Evolutionary conservation across 1,140 invertebrate species (phyloP), one percentile per base, ranked within the genome.

Genomic region (Anagrus nilaparvatae): DNA sequence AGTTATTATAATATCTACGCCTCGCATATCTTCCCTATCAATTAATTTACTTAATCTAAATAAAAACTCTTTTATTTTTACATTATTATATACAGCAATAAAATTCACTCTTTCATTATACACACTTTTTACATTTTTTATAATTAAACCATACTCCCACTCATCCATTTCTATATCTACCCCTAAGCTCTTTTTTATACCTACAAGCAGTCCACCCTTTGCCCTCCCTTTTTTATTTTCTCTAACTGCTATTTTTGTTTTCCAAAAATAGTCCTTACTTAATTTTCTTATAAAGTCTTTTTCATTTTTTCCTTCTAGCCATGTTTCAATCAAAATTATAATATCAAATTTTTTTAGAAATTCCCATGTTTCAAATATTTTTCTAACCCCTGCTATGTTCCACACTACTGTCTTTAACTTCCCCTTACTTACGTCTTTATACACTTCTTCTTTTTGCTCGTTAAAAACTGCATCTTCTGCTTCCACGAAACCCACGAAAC

Each of bases 241-340:
- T 24, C 40, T 45, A 20, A 9, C 14, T 6, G 40, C 43, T 17
- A 13, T 14, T 39, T 45, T 49, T 13, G 9, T 32, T n/a, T 23
- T 13, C 39, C 40, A 45, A 13, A n/a, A 18, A 28, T 23, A 49
- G 9, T 40, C 37, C 10, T 13, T 40, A 24, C 30, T 30, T 3
- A 46, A 12, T 16, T 37, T 41, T 0, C 10, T 17, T 28, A 40
- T 4, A 12, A 10, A 30, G 2, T 33, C 28, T 9, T 41, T 28
- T 13, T 40, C 25, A 3, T 31, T 32, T 19, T 25, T 29, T n/a
- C 40, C 13, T 19, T 43, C 44, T 9, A 46, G 0, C 44, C 48
- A 49, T 13, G 43, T 46, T 34, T 49, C 47, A 18, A 46, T 40
- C 12, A 49, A 14, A 14, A 39, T 13, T 5, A 49, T 35, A 5